Base-by-base conservation (phyloP, 2,797 vertebrate species). In the Columba guinea region DNA sequence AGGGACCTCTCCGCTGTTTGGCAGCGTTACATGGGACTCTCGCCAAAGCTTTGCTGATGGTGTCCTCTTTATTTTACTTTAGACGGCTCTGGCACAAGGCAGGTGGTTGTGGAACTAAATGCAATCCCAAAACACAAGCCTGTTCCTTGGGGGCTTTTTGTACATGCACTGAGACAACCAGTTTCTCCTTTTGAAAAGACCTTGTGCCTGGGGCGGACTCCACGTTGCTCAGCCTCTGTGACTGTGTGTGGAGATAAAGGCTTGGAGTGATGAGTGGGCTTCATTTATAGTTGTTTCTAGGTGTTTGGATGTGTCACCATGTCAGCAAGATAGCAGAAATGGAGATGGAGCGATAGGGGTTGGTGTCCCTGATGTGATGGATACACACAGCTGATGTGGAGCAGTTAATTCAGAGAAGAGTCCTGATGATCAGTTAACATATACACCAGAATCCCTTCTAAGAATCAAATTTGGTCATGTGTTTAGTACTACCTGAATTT, bases 1-100 rank as follows among this genome's bases (percentile, higher is more conserved):
- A 0, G 11, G 32, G 1, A 11, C 13, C 34, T 74, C 13, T 28
- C 30, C 0, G 1, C n/a, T 46, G 0, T 41, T 34, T 0, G 0
- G 41, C 30, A 14, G 5, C 21, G 5, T 73, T 71, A 8, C 13
- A 1, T 15, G 39, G 55, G 41, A 34, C 27, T 84, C 41, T 55
- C 0, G 6, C 28, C 70, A 82, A n/a, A 73, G 22, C 63, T n/a
- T 58, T 84, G 26, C 49, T 51, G 28, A 10, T 58, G 19, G 19
- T 46, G 19, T 22, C 51, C 35, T 67, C 0, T 74, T 90, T 34
- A 5, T 51, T 13, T 75, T 77, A 8, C 18, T 21, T 20, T 22
- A 44, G 74, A 44, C 48, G 39, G 32, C 60, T 34, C 39, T 55
- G 46, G 46, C 12, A 5, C 27, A 78, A 79, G 32, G 30, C 68